These are phyloP conservation scores for Sparidentex hasta DNA, from an alignment of 2,797 vertebrate species.

Conservation along the genomic window DNA sequence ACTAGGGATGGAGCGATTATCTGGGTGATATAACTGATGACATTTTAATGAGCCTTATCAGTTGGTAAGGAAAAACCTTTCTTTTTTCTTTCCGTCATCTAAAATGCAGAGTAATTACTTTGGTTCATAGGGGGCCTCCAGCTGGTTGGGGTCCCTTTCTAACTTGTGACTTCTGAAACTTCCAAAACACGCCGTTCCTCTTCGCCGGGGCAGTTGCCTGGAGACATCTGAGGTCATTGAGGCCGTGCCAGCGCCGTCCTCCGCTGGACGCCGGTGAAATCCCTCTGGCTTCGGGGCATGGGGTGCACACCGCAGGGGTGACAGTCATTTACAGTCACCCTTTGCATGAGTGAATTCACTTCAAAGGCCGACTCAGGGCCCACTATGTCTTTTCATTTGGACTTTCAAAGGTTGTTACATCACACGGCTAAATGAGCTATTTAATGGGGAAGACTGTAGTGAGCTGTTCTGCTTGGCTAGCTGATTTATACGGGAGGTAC, in stretches of 20 bases:
- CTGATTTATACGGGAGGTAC: slow-evolving; percentile 21
- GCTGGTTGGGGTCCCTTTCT: slow-evolving; percentile 61
- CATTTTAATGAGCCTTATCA: background rate
- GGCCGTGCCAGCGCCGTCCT: slow-evolving; percentile 73
- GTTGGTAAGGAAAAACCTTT: background rate
- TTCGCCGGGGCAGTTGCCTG: slow-evolving; percentile 75
- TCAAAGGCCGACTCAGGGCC: slow-evolving; percentile 72
- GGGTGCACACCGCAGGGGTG: slow-evolving; percentile 71
- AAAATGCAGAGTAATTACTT: slow-evolving; percentile 45
- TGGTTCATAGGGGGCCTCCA: slow-evolving; percentile 50
- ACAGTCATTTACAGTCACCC: slow-evolving; percentile 80
- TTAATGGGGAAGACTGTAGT: slow-evolving; percentile 35
- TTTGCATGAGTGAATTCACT: slow-evolving; percentile 81
- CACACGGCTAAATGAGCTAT: slow-evolving; percentile 59
- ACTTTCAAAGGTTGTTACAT: slow-evolving; percentile 71
- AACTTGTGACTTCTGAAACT: slow-evolving; percentile 70
- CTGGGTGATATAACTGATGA: no score
- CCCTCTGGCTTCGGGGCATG: slow-evolving; percentile 70
- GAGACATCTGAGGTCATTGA: slow-evolving; percentile 78
- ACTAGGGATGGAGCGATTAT: no score
- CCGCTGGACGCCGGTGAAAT: slow-evolving; percentile 74
- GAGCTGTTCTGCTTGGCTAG: slow-evolving; percentile 34
- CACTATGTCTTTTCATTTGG: slow-evolving; percentile 66
- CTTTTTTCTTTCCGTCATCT: slow-evolving; percentile 12
- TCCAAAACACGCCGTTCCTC: slow-evolving; percentile 63